Evolutionary conservation across 2,797 vertebrate species (phyloP).

Genomic region (Tenualosa ilisha): DNA sequence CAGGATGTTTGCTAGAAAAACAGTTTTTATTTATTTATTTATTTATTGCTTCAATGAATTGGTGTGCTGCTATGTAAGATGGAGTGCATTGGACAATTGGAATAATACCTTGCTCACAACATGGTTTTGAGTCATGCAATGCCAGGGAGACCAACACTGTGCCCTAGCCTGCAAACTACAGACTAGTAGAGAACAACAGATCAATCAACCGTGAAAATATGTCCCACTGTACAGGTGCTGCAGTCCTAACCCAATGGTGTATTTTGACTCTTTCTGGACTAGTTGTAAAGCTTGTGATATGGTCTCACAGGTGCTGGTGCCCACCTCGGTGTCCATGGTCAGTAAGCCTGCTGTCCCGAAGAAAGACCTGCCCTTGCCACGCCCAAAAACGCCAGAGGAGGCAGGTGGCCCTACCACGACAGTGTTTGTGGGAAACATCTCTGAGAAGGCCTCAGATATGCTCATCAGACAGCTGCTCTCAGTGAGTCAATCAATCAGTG

Average conservation of each 20-base stretch:
- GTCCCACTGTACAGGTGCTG: not conserved
- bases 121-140: no score
- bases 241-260: not conserved
- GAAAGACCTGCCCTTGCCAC: constrained; percentile 81
- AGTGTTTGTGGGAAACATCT: constrained; percentile 98
- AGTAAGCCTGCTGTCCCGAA: constrained; percentile 88
- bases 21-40: not conserved
- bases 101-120: not conserved
- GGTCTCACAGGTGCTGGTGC: constrained; percentile 82
- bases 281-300: not conserved
- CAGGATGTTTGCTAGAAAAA: not conserved
- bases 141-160: no score
- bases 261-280: not conserved
- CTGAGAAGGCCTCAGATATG: constrained; percentile 98
- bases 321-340: constrained; percentile 87
- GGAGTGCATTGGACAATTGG: not conserved
- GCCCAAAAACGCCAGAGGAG: constrained; percentile 85
- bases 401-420: constrained; percentile 95
- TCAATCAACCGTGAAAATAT: not conserved
- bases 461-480: constrained; percentile 95
- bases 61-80: not conserved
- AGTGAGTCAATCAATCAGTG: constrained; percentile 74
- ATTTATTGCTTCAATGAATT: not conserved
- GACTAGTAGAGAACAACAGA: not conserved
- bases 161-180: not conserved